Base-by-base conservation (phyloP, 2,113 vertebrate genomes). In the Protomyctophum bolini region DNA sequence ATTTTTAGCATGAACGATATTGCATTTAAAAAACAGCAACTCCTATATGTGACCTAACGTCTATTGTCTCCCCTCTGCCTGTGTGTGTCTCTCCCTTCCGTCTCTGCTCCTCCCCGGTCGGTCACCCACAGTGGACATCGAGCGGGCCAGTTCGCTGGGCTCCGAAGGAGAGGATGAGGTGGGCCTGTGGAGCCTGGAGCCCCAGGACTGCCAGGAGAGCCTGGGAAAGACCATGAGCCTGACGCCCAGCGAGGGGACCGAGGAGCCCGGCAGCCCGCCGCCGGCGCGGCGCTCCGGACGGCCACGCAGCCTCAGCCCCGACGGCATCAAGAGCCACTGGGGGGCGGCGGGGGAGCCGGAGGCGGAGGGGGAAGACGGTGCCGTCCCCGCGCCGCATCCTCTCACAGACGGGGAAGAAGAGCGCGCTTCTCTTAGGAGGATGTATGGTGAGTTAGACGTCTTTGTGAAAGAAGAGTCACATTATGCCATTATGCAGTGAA, bases 91-190 rank as follows among this genome's bases (percentile, higher is more conserved):
- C 29, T 45, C 0, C 74, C 6, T 63, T 28, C 48, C 15, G 28
- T 58, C 28, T 64, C 12, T 61, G 1, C 7, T 62, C 45, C 61
- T 10, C 70, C 10, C 41, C 49, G 9, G 0, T 47, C n/a, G n/a
- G n/a, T n/a, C n/a, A n/a, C 29, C 64, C 64, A 11, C 77, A 92
- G 93, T 91, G 62, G 90, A 87, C 60, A 64, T 85, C 45, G 91
- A 91, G 67, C 83, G 85, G 72, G 84, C 88, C 62, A 87, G 73
- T 68, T 88, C 83, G 4, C 86, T 92, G 80, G 92, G 91, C 49
- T 94, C 93, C 8, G 93, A 93, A 63, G 92, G 90, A 41, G 92
- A 94, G 73, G 92, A 94, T 93, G 92, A 94, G 63, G 88, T 83
- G 56, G 82, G 88, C 6, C 68, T 88, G 45, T 94, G 92, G 92